Base-by-base conservation (phyloP, 2,888 invertebrate species). In the Synergus itoensis region DNA sequence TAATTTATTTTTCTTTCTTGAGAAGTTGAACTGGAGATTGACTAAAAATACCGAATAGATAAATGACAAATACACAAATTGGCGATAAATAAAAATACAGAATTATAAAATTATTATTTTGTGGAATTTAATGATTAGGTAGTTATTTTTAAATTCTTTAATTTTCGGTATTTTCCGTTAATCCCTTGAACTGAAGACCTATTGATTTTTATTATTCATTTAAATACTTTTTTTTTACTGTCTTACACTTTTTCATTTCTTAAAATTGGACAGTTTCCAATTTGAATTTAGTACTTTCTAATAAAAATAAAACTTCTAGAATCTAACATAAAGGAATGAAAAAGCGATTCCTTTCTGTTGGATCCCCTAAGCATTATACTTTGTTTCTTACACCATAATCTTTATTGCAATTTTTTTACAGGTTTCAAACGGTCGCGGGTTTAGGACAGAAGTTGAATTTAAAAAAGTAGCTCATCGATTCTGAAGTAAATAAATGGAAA, bases 361-460 rank as follows among this genome's bases (percentile, higher is more conserved):
- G 8, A 53, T 53, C n/a, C 53, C 7, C 8, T n/a, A 28, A 3
- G 28, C 28, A 18, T 53, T 53, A 3, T n/a, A 3, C 18, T 69
- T 21, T 7, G 16, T 45, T 45, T 69, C 16, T 28, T 21, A 45
- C 16, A 45, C 21, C 5, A 28, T 69, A 28, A 43, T 28, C 2
- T n/a, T 3, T 16, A 48, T 53, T 5, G 9, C 16, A n/a, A n/a
- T 53, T 53, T 69, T 65, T 69, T 48, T 48, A n/a, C 43, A 40
- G 41, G 67, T 67, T 67, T 21, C 21, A 48, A 69, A 28, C 16
- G 16, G 69, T 69, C 9, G 2, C 45, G 14, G 18, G 67, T 40
- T 62, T 75, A 80, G 80, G 65, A 77, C 41, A n/a, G 21, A 79
- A 81, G 77, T 77, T 48, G 21, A 79, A 81, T 79, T 77, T 48